Conservation (phyloP, 2,888 invertebrate genomes). For the Mesorhabditis spiculigera region DNA sequence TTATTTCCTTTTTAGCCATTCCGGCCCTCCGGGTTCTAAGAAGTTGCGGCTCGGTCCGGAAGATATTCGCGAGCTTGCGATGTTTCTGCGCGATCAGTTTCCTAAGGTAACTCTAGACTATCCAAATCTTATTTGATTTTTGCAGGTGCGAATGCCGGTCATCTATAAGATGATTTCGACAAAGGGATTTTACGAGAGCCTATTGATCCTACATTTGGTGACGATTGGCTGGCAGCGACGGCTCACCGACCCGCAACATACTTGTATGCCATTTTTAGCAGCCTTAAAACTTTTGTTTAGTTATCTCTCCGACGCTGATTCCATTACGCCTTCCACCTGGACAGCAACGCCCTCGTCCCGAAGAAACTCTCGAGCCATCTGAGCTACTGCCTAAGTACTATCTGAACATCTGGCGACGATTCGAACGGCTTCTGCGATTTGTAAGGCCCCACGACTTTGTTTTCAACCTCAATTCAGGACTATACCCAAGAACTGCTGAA, state of each 20-base stretch:
- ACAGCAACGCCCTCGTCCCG: too few relatives aligned
- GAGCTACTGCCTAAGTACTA: neutral
- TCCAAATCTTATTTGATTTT: neutral
- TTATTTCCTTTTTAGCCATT: too few relatives aligned
- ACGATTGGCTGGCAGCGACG: conserved; percentile 2
- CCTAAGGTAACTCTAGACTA: neutral
- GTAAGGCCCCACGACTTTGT: neutral
- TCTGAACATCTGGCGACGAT: neutral
- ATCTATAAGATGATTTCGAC: neutral
- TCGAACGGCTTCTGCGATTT: neutral
- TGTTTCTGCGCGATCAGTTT: neutral
- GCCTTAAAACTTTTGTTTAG: too few relatives aligned
- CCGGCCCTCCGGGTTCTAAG: too few relatives aligned
- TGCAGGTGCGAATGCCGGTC: conserved; percentile 1
- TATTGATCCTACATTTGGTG: conserved; percentile 1
- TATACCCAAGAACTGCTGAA: neutral
- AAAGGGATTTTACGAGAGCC: neutral
- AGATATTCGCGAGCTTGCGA: neutral
- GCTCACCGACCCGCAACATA: neutral
- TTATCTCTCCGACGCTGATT: too few relatives aligned
- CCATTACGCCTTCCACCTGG: too few relatives aligned
- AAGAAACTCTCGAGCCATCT: neutral
- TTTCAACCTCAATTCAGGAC: neutral
- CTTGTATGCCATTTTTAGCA: neutral
- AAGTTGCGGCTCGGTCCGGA: too few relatives aligned